phyloP scores from a whole-genome alignment of 2,113 vertebrate species.

The Lagopus muta region DNA sequence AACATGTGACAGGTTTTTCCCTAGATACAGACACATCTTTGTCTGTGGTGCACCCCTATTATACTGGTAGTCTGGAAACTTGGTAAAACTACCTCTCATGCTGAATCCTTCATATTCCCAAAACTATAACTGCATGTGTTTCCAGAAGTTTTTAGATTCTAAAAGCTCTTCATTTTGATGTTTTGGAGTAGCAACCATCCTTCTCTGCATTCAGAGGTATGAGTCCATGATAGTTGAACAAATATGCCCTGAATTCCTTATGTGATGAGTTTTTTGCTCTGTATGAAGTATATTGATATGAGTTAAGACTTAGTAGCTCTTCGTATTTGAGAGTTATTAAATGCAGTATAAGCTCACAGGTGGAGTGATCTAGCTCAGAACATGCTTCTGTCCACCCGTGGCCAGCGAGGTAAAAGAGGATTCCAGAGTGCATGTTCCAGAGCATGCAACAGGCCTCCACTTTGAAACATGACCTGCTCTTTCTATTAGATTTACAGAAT shows the following conservation, averaged over 20 bases:
- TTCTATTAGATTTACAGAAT: background rate
- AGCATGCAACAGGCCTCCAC: background rate
- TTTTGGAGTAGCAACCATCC: background rate
- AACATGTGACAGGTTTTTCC: background rate
- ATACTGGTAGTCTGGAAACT: background rate
- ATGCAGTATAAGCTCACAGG: background rate
- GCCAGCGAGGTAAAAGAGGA: background rate
- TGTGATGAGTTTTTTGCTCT: background rate
- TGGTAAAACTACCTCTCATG: background rate
- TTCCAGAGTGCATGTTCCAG: background rate
- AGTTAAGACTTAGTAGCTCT: background rate
- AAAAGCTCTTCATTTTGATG: background rate
- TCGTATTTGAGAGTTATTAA: background rate
- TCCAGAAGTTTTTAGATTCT: background rate
- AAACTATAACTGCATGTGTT: background rate
- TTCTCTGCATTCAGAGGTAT: background rate
- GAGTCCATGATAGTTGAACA: background rate
- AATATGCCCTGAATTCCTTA: background rate
- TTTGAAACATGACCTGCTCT: background rate
- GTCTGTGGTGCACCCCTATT: fast-evolving
- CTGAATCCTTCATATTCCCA: background rate
- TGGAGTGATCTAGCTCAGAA: background rate
- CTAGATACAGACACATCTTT: background rate
- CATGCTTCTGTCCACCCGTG: background rate
- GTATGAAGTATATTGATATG: background rate